Evolutionary conservation across 2,797 vertebrate species (phyloP).

Genomic region (Otolemur crassicaudatus): DNA sequence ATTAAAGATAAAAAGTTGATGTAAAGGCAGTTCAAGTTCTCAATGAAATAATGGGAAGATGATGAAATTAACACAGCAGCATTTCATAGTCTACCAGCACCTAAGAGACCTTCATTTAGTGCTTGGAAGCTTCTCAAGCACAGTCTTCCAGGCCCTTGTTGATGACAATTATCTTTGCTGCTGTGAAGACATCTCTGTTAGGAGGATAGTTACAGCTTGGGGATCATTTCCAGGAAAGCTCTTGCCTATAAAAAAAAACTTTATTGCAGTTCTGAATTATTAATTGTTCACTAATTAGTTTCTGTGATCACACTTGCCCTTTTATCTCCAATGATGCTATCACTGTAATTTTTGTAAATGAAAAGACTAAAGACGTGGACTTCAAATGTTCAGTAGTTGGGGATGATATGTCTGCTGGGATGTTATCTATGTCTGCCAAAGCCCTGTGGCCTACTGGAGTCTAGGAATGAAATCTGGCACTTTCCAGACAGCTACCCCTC

Average conservation of each 20-base stretch:
- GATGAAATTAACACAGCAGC: background rate
- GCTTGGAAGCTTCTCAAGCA: slow-evolving; percentile 3
- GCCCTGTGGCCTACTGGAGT: background rate
- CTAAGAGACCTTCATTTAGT: background rate
- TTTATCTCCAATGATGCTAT: slow-evolving; percentile 79
- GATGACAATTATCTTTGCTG: slow-evolving; percentile 11
- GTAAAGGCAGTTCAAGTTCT: background rate
- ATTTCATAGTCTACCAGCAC: background rate
- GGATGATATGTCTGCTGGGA: background rate
- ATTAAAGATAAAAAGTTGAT: background rate
- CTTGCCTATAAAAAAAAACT: slow-evolving; percentile 67
- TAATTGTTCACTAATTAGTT: slow-evolving; percentile 83
- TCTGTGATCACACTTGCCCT: slow-evolving; percentile 82
- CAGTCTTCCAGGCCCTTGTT: background rate
- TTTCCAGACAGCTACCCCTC: background rate
- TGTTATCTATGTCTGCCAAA: slow-evolving; percentile 38
- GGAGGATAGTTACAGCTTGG: background rate
- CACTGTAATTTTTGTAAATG: slow-evolving; percentile 73
- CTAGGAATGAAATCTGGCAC: background rate
- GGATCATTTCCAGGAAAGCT: slow-evolving; percentile 54
- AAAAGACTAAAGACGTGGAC: slow-evolving; percentile 55
- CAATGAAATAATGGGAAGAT: background rate
- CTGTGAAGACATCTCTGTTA: background rate
- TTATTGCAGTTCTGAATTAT: slow-evolving; percentile 79
- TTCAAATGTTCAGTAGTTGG: slow-evolving; percentile 45